Conservation (phyloP, 2,888 invertebrate genomes). For the Limnephilus lunatus region DNA sequence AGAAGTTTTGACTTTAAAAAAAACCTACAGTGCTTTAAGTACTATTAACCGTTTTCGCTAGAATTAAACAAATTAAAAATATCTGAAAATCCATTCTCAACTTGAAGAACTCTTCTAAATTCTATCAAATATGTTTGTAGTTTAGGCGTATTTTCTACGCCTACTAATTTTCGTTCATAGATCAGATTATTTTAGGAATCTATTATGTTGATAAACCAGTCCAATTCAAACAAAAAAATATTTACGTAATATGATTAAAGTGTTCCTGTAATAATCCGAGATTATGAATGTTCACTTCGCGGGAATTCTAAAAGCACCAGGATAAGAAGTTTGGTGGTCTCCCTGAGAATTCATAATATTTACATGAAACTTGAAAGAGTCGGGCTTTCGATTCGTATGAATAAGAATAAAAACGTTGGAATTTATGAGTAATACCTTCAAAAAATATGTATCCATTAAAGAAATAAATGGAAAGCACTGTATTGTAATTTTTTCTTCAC, state of each 20-base stretch:
- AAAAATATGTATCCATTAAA: neutral
- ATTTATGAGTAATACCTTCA: neutral
- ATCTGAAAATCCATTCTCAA: no score
- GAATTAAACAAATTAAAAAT: no score
- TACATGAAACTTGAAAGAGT: neutral
- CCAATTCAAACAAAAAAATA: neutral
- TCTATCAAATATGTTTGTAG: neutral
- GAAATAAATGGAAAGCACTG: neutral
- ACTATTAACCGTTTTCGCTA: no score
- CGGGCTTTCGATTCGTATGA: neutral
- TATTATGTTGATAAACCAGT: neutral
- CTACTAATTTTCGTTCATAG: neutral
- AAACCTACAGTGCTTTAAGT: no score
- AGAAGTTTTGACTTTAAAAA: no score
- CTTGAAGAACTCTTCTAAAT: neutral
- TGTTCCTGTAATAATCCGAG: neutral
- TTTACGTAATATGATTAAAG: neutral
- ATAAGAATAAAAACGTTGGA: neutral
- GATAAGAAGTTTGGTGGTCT: neutral
- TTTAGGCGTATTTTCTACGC: neutral
- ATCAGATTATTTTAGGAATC: neutral
- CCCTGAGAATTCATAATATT: neutral
- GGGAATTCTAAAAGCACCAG: neutral
- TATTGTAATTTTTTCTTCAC: no score
- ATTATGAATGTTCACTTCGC: neutral